Conservation (phyloP, 2,888 invertebrate species). For the Noctua pronuba region DNA sequence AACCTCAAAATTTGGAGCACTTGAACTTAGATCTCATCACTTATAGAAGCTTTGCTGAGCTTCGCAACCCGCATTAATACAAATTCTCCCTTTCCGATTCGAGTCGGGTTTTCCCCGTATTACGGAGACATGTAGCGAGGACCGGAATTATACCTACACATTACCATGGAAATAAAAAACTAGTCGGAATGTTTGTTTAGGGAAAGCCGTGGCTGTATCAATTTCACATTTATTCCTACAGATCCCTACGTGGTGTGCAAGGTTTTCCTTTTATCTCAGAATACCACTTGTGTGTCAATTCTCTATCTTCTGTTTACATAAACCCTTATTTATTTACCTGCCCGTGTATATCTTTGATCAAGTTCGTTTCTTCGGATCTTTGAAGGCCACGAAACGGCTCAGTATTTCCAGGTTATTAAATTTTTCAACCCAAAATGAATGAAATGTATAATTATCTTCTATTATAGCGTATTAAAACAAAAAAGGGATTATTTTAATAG, state of each 20-base stretch:
- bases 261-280: constrained; percentile 40
- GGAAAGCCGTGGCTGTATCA: constrained; percentile 49
- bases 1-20: constrained; percentile 50
- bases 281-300: constrained; percentile 9
- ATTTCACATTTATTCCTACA: constrained; percentile 36
- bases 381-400: background rate
- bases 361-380: constrained; percentile 1
- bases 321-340: constrained; percentile 15
- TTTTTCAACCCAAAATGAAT: background rate
- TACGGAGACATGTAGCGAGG: constrained; percentile 56
- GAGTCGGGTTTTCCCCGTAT: constrained; percentile 61
- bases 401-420: background rate
- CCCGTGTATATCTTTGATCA: background rate
- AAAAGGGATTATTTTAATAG: background rate
- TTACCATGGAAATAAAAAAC: constrained; percentile 73
- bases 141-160: constrained; percentile 60
- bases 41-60: constrained; percentile 67
- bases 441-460: too few species aligned
- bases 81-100: constrained; percentile 73
- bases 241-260: constrained; percentile 21
- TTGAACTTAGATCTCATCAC: constrained; percentile 56
- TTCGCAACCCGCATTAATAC: constrained; percentile 69
- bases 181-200: constrained; percentile 60
- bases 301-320: constrained; percentile 16
- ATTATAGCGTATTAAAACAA: background rate